Base-by-base conservation (phyloP, 2,888 invertebrate species). In the Drosophila anomalata region DNA sequence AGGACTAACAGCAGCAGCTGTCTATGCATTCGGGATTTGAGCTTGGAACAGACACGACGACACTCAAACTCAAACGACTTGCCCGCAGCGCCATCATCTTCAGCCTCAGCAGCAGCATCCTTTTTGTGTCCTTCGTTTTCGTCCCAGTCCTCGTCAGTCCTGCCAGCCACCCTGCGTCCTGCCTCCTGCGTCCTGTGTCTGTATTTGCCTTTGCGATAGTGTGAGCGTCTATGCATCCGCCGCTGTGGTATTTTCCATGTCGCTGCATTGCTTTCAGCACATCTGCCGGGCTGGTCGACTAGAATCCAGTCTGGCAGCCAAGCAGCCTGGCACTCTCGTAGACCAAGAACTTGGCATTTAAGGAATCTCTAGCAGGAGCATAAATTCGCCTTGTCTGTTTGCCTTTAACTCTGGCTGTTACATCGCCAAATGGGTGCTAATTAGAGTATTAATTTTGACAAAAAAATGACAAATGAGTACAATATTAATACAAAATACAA, bases 11-110 rank as follows among this genome's bases (percentile, higher is more conserved):
- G 50, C 58, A 73, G 69, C 80, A 70, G 81, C 87, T 81, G 87
- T 80, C 85, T 75, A 78, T 84, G 87, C 81, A 78, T 78, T 81
- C 76, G 87, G 81, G 87, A 84, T 80, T 87, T 78, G 69, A 76
- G 87, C 67, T 59, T 60, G 65, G 84, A 76, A 80, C 84, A 73
- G 76, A 24, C 52, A 66, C 63, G 67, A 65, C 53, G 53, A 51
- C 55, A 63, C 63, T 63, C 69, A 71, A 44, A 44, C 77, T 77
- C 70, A 78, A 59, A 51, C 55, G 67, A 51, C 57, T 62, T 66
- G 66, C 66, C 72, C 59, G 55, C 66, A 65, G 73, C 57, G 55
- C 44, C 57, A 42, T 58, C 71, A 52, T 63, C 72, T 52, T 71
- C 68, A 46, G 62, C 62, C 36, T 46, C 61, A 48, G 62, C 17